Evolutionary conservation across 2,888 invertebrate species (phyloP).

Genomic region (Eulithis prunata): DNA sequence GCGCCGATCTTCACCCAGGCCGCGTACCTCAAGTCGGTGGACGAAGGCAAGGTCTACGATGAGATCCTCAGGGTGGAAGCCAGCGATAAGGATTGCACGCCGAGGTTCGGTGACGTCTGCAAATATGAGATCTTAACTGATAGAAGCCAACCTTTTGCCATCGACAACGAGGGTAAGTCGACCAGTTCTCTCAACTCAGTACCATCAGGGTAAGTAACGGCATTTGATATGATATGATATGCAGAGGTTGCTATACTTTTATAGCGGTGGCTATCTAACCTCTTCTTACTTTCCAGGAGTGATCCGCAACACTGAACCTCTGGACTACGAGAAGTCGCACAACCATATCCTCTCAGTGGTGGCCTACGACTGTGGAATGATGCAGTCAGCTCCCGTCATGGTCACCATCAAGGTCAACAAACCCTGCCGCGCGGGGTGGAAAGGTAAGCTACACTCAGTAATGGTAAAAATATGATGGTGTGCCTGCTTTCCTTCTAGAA

Average conservation of each 20-base stretch:
- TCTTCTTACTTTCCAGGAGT: slow-evolving; percentile 78
- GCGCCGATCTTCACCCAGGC: slow-evolving; percentile 96
- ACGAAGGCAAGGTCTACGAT: slow-evolving; percentile 95
- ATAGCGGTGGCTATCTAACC: too few relatives aligned
- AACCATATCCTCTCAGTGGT: slow-evolving; percentile 98
- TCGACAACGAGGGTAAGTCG: slow-evolving; percentile 92
- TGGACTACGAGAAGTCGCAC: slow-evolving; percentile 96
- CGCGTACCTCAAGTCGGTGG: slow-evolving; percentile 94
- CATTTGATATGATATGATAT: too few relatives aligned
- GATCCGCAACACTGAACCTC: slow-evolving; percentile 96
- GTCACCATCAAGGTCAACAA: slow-evolving; percentile 97
- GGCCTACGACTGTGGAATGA: slow-evolving; percentile 99
- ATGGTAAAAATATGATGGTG: too few relatives aligned
- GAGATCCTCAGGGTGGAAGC: slow-evolving; percentile 97
- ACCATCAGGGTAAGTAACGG: too few relatives aligned
- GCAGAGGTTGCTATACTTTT: too few relatives aligned
- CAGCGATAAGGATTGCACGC: slow-evolving; percentile 97
- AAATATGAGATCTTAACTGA: slow-evolving; percentile 97
- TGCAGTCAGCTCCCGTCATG: slow-evolving; percentile 96
- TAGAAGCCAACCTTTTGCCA: slow-evolving; percentile 90
- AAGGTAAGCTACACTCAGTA: slow-evolving; percentile 77
- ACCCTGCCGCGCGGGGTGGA: slow-evolving; percentile 91
- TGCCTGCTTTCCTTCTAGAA: too few relatives aligned
- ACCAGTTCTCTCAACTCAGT: background rate
- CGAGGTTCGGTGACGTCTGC: slow-evolving; percentile 97